phyloP scores from a whole-genome alignment of 2,797 vertebrate genomes.

The Falco peregrinus region DNA sequence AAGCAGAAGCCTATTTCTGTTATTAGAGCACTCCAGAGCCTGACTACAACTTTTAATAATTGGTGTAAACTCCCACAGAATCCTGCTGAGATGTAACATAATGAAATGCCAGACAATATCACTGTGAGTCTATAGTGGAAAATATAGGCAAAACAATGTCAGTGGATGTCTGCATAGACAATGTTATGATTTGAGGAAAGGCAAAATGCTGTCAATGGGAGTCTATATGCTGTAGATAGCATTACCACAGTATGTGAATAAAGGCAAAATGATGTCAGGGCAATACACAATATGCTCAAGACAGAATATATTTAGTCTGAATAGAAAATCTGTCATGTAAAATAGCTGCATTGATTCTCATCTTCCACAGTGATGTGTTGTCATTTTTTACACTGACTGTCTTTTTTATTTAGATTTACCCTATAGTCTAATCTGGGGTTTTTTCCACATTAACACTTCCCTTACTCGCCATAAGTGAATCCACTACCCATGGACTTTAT shows the following conservation, averaged over 20 bases:
- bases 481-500: background rate
- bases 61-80: constrained; percentile 50
- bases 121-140: constrained; percentile 25
- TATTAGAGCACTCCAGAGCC: constrained; percentile 26
- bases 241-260: constrained; percentile 44
- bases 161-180: constrained; percentile 61
- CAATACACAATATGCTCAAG: constrained; percentile 58
- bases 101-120: constrained; percentile 67
- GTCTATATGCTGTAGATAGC: constrained; percentile 58
- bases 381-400: constrained; percentile 61
- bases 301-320: constrained; percentile 60
- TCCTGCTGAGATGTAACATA: constrained; percentile 5
- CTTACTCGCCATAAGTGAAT: background rate
- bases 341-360: constrained; percentile 56
- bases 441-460: constrained; percentile 27
- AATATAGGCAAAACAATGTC: constrained; percentile 53
- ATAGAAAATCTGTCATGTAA: constrained; percentile 55
- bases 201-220: constrained; percentile 59
- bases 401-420: constrained; percentile 59
- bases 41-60: background rate
- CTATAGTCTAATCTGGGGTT: background rate
- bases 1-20: fast-evolving
- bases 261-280: constrained; percentile 68
- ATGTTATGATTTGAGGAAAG: constrained; percentile 63
- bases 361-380: constrained; percentile 54